Evolutionary conservation across 2,888 invertebrate genomes (phyloP).

Genomic region (Ophioninae sp.): DNA sequence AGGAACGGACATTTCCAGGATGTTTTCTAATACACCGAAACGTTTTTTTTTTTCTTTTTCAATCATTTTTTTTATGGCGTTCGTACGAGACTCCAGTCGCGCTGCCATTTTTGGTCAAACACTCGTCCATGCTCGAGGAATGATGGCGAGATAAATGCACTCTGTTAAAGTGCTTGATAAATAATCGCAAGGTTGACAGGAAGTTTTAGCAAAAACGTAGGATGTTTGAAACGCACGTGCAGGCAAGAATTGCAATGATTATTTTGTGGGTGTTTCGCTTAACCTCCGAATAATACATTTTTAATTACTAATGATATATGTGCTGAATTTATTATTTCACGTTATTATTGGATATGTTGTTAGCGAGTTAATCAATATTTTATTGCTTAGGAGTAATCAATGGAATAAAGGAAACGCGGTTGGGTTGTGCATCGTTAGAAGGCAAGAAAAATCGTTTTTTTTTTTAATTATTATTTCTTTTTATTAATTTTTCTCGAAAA

Average conservation of each 20-base stretch:
- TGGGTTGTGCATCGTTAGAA: no score
- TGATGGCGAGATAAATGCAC: constrained; percentile 17
- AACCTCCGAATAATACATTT: no score
- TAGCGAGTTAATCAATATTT: neutral
- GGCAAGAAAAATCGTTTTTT: no score
- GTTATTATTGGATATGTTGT: neutral
- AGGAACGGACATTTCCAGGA: constrained; percentile 8
- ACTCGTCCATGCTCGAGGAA: constrained; percentile 23
- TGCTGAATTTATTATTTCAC: neutral
- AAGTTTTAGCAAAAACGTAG: constrained; percentile 52
- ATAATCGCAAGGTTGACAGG: constrained; percentile 60
- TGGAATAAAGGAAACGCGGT: neutral
- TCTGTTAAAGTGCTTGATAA: constrained; percentile 37
- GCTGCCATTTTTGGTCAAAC: constrained; percentile 45
- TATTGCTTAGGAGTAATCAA: neutral
- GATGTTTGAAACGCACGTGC: constrained; percentile 32
- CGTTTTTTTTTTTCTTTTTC: constrained; percentile 10
- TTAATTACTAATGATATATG: no score
- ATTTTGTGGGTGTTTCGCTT: neutral
- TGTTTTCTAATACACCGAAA: constrained; percentile 25
- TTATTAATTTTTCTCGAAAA: neutral
- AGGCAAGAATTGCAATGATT: constrained; percentile 14
- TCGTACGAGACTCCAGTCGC: constrained; percentile 35
- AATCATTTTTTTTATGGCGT: constrained; percentile 35
- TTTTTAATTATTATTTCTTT: no score